Conservation (phyloP, 2,113 vertebrate genomes). For the Toxotes jaculatrix region DNA sequence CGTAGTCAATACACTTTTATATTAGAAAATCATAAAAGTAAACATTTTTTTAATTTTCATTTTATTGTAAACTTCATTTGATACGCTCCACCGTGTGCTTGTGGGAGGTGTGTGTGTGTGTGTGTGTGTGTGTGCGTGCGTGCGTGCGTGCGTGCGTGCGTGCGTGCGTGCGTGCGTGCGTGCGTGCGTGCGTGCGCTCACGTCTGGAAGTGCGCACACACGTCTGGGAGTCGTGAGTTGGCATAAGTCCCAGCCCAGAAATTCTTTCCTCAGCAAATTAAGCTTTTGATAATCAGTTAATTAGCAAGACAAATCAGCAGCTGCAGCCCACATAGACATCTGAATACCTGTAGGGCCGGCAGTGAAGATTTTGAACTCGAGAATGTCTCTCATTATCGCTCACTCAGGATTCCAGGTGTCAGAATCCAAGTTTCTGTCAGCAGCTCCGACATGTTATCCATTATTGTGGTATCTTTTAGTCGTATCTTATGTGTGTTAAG, state of each 20-base stretch:
- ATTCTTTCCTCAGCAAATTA: slow-evolving; percentile 62
- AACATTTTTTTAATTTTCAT: not conserved
- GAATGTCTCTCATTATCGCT: slow-evolving; percentile 53
- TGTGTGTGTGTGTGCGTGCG: not conserved
- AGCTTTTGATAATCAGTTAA: slow-evolving; percentile 73
- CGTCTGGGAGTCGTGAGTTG: slow-evolving; percentile 32
- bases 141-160: not conserved
- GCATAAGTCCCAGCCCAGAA: slow-evolving; percentile 59
- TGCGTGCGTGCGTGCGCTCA: too few relatives aligned
- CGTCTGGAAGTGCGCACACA: not conserved
- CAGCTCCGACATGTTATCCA: slow-evolving; percentile 33
- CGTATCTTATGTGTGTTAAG: slow-evolving; percentile 41
- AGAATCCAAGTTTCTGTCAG: slow-evolving; percentile 52
- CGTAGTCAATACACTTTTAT: not conserved
- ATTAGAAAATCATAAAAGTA: not conserved
- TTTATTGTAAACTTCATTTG: slow-evolving; percentile 4
- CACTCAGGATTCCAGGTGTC: slow-evolving; percentile 36
- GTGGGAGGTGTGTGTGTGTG: not conserved
- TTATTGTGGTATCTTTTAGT: slow-evolving; percentile 42
- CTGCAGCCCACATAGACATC: slow-evolving; percentile 55
- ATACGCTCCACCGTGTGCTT: not conserved
- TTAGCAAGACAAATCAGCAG: slow-evolving; percentile 70
- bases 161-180: not conserved
- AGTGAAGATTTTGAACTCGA: slow-evolving; percentile 29
- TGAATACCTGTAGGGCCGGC: slow-evolving; percentile 56